phyloP scores from a whole-genome alignment of 2,888 invertebrate species.

The Chydorus sphaericus region DNA sequence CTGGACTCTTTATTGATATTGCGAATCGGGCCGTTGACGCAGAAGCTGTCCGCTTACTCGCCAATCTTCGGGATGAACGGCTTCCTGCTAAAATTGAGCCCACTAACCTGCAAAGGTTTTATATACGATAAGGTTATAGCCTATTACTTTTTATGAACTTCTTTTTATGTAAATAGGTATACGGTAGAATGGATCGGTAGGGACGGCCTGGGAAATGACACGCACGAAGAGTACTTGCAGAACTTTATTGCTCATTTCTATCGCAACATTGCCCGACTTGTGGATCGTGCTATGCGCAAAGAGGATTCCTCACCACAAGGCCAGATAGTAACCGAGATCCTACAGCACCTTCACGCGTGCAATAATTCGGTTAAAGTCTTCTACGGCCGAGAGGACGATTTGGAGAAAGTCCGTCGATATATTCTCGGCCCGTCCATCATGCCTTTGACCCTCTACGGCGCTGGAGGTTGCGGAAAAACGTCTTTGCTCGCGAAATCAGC shows the following conservation, averaged over 20 bases:
- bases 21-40: constrained; percentile 79
- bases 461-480: constrained; percentile 96
- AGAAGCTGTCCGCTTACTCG: constrained; percentile 77
- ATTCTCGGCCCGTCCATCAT: constrained; percentile 70
- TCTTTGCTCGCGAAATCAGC: constrained; percentile 86
- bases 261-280: constrained; percentile 76
- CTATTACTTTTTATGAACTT: constrained; percentile 5
- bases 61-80: constrained; percentile 76
- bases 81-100: constrained; percentile 77
- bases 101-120: constrained; percentile 69
- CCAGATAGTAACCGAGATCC: constrained; percentile 80
- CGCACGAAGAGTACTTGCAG: constrained; percentile 82
- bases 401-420: constrained; percentile 62
- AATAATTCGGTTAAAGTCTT: constrained; percentile 83
- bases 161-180: constrained; percentile 43
- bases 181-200: constrained; percentile 95
- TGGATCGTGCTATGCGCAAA: constrained; percentile 88
- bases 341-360: constrained; percentile 90
- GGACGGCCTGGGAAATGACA: constrained; percentile 81
- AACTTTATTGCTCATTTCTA: constrained; percentile 91
- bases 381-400: constrained; percentile 76
- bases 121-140: background rate
- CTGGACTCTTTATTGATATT: constrained; percentile 89
- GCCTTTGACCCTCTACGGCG: constrained; percentile 81
- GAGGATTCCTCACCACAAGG: constrained; percentile 88